These are phyloP conservation scores for Clarias gariepinus DNA, from an alignment of 2,113 vertebrate genomes.

Conservation along the genomic window DNA sequence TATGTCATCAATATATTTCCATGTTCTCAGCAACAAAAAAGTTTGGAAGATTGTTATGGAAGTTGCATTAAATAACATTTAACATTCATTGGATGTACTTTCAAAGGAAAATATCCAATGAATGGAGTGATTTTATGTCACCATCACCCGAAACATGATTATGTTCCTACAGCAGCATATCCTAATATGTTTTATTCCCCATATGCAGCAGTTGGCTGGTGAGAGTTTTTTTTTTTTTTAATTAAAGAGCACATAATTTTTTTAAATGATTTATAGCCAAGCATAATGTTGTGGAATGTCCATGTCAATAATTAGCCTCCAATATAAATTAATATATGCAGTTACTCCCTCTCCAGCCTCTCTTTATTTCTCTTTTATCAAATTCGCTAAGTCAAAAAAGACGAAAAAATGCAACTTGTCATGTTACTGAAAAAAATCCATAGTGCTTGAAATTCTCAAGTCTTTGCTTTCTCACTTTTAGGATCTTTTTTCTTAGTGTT, in stretches of 20 bases:
- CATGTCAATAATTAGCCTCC: neutral
- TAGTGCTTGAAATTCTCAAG: neutral
- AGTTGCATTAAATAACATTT: too few species aligned
- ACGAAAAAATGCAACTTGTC: neutral
- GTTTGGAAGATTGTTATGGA: neutral
- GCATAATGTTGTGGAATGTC: neutral
- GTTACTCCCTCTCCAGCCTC: neutral
- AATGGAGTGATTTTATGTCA: neutral
- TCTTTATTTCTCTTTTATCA: neutral
- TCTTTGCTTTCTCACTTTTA: neutral
- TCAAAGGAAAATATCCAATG: neutral
- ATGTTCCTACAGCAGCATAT: neutral
- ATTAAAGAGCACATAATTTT: neutral
- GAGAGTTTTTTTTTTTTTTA: neutral
- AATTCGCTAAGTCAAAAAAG: neutral
- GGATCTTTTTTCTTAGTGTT: neutral
- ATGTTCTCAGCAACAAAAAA: neutral
- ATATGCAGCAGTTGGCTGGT: neutral
- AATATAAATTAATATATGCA: neutral
- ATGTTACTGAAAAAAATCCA: neutral
- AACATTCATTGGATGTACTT: too few species aligned
- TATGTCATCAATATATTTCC: neutral
- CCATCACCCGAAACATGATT: neutral
- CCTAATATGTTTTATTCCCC: neutral
- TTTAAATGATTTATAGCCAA: neutral